Evolutionary conservation across 1,140 invertebrate species (phyloP).

Genomic region (Antheraea pernyi): DNA sequence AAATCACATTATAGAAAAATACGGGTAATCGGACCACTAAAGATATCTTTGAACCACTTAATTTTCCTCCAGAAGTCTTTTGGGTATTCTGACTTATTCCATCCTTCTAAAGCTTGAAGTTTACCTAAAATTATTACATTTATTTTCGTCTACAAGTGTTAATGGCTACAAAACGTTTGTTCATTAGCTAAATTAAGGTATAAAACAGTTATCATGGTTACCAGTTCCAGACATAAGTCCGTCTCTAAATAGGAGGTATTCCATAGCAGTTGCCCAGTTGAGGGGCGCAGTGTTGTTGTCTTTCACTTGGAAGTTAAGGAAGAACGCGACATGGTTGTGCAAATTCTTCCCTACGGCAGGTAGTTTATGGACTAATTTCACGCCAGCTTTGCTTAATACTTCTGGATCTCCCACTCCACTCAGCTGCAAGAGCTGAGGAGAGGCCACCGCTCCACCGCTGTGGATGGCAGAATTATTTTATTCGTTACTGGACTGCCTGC

Average conservation of each 20-base stretch:
- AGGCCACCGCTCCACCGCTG: constrained; percentile 86
- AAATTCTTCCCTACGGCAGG: constrained; percentile 93
- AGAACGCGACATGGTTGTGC: constrained; percentile 91
- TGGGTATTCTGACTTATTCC: too few species aligned
- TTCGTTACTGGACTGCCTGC: too few species aligned
- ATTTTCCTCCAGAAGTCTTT: too few species aligned
- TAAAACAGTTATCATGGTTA: constrained; percentile 26
- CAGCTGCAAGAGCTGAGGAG: constrained; percentile 90
- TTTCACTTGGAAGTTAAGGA: constrained; percentile 88
- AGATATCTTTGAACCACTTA: too few species aligned
- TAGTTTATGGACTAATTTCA: constrained; percentile 85
- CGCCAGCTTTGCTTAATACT: constrained; percentile 84
- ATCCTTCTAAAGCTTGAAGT: too few species aligned
- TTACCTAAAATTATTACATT: too few species aligned
- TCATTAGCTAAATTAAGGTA: too few species aligned
- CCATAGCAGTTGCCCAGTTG: constrained; percentile 94
- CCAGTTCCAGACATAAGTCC: constrained; percentile 92
- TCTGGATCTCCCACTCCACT: constrained; percentile 90
- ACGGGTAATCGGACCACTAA: too few species aligned
- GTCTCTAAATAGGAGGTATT: constrained; percentile 90
- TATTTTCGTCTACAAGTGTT: too few species aligned
- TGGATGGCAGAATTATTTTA: background rate
- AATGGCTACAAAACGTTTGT: too few species aligned
- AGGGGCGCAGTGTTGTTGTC: constrained; percentile 89
- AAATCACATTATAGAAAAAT: too few species aligned